Conservation (phyloP, 2,113 vertebrate genomes). For the Protobothrops flavoviridis region DNA sequence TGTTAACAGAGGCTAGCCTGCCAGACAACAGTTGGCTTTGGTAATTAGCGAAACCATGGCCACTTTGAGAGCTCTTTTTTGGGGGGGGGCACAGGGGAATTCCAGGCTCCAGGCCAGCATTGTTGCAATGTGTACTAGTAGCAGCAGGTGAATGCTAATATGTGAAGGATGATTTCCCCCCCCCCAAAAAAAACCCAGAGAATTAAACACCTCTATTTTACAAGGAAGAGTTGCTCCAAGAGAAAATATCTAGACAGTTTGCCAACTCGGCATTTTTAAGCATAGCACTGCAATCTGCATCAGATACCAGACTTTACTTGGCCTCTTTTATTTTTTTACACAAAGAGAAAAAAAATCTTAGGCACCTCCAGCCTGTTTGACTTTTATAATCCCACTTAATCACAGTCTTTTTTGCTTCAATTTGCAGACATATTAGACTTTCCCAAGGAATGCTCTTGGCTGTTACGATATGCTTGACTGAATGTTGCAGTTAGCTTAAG, state of each 20-base stretch:
- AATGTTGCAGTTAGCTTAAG: background rate
- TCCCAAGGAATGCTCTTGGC: background rate
- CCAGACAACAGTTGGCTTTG: constrained; percentile 66
- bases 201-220: constrained; percentile 4
- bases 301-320: background rate
- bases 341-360: background rate
- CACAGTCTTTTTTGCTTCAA: background rate
- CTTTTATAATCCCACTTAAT: background rate
- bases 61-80: constrained; percentile 56
- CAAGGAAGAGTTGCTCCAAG: background rate
- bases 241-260: background rate
- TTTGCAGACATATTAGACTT: background rate
- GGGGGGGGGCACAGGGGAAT: constrained; percentile 43
- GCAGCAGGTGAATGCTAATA: constrained; percentile 53
- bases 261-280: background rate
- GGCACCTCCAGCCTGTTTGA: background rate
- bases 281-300: background rate
- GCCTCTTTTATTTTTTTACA: background rate
- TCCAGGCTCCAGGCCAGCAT: constrained; percentile 41
- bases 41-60: constrained; percentile 59
- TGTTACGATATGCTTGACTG: background rate
- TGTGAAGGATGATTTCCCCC: constrained; percentile 43
- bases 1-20: constrained; percentile 49
- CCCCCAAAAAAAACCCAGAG: background rate
- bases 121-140: constrained; percentile 41